phyloP scores from a whole-genome alignment of 2,888 invertebrate species.

The Arenicola marina region DNA sequence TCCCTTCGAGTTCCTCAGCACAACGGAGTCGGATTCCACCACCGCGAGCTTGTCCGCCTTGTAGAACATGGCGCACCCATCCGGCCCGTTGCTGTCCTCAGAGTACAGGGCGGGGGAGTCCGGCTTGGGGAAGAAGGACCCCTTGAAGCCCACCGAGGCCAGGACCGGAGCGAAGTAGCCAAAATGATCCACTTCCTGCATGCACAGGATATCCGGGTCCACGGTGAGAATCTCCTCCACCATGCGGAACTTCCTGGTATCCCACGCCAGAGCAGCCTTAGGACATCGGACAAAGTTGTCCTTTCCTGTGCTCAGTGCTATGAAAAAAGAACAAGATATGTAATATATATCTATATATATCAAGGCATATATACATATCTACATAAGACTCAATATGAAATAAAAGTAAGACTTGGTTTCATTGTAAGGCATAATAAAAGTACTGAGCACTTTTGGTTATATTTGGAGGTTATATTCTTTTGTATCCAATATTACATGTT shows the following conservation, averaged over 20 bases:
- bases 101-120: slow-evolving; percentile 78
- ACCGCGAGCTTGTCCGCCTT: slow-evolving; percentile 70
- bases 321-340: slow-evolving; percentile 34
- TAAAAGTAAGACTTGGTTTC: too few relatives aligned
- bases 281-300: slow-evolving; percentile 77
- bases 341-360: too few relatives aligned
- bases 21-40: slow-evolving; percentile 48
- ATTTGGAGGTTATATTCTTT: too few relatives aligned
- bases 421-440: too few relatives aligned
- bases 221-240: slow-evolving; percentile 74
- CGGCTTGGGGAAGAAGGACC: slow-evolving; percentile 76
- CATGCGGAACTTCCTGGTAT: slow-evolving; percentile 70
- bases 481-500: too few relatives aligned
- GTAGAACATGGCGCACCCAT: slow-evolving; percentile 79
- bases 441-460: too few relatives aligned
- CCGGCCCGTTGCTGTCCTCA: slow-evolving; percentile 75
- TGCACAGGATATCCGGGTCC: slow-evolving; percentile 73
- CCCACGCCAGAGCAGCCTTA: slow-evolving; percentile 73
- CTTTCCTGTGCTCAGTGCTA: slow-evolving; percentile 73
- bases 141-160: slow-evolving; percentile 46
- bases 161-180: slow-evolving; percentile 64
- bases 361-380: too few relatives aligned
- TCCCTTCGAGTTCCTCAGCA: slow-evolving; percentile 28
- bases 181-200: slow-evolving; percentile 79
- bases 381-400: too few relatives aligned